phyloP scores from a whole-genome alignment of 2,797 vertebrate genomes.

The Masticophis lateralis region DNA sequence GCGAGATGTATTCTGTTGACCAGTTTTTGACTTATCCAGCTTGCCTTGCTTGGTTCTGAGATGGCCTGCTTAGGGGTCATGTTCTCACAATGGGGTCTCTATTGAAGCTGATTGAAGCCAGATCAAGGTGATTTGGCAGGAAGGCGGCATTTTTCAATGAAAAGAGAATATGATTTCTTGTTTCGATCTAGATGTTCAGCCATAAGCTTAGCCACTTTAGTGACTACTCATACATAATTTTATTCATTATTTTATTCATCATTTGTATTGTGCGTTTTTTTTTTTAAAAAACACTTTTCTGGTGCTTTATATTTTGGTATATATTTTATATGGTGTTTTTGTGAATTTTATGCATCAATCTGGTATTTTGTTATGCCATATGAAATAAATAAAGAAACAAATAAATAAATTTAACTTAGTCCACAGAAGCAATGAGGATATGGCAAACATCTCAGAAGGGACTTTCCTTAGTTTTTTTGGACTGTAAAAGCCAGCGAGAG shows the following conservation, averaged over 20 bases:
- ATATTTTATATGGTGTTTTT: neutral
- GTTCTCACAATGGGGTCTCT: neutral
- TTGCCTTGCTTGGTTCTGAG: neutral
- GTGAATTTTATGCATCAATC: neutral
- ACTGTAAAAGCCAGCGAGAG: neutral
- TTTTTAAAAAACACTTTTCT: neutral
- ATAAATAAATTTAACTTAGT: neutral
- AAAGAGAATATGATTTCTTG: neutral
- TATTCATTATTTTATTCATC: neutral
- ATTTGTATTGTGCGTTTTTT: neutral
- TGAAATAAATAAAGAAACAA: neutral
- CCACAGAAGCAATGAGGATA: neutral
- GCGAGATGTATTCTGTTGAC: neutral
- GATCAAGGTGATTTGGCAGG: neutral
- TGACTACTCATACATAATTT: neutral
- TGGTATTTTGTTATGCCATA: neutral
- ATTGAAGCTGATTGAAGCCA: neutral
- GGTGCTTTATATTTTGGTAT: neutral
- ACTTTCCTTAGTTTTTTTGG: neutral
- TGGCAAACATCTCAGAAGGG: neutral
- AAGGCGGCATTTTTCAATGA: neutral
- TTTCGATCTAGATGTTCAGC: neutral
- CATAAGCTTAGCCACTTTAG: neutral
- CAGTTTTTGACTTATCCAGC: neutral
- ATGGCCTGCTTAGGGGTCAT: neutral